Conservation (phyloP, 2,797 vertebrate genomes). For the Poeciliopsis gracilis region DNA sequence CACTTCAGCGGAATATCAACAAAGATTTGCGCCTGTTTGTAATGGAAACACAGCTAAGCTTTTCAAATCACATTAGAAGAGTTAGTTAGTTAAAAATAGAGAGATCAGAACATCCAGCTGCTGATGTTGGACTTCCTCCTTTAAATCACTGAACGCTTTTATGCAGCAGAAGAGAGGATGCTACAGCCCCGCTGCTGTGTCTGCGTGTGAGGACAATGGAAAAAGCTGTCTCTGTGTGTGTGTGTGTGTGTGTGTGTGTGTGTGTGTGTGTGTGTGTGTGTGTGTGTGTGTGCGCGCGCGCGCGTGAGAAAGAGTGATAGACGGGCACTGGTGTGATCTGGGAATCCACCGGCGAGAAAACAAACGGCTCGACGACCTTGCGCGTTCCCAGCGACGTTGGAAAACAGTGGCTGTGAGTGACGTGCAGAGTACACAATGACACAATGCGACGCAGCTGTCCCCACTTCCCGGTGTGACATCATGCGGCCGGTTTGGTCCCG, state of each 20-base stretch:
- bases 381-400: slow-evolving; percentile 31
- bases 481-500: slow-evolving; percentile 63
- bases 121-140: slow-evolving; percentile 20
- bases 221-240: slow-evolving; percentile 18
- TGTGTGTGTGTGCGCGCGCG: slow-evolving; percentile 20
- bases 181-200: slow-evolving; percentile 38
- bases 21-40: too few relatives aligned
- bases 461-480: slow-evolving; percentile 80
- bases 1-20: too few relatives aligned
- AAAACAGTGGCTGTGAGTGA: slow-evolving; percentile 37
- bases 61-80: background rate
- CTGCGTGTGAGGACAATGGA: slow-evolving; percentile 45
- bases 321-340: slow-evolving; percentile 20
- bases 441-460: slow-evolving; percentile 70
- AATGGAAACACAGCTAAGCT: background rate
- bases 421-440: slow-evolving; percentile 64
- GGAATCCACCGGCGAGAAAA: slow-evolving; percentile 39
- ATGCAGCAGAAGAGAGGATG: slow-evolving; percentile 20
- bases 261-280: slow-evolving; percentile 4
- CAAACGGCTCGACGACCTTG: slow-evolving; percentile 54
- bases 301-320: slow-evolving; percentile 12
- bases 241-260: slow-evolving; percentile 16
- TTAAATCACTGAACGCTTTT: slow-evolving; percentile 24
- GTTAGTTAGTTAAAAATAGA: slow-evolving; percentile 20
- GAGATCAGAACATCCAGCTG: slow-evolving; percentile 1